A percentile compares a stretch with the other conserved stretches of the same genome.
Conservation (phyloP, 2,113 vertebrate species). For the Spea bombifrons region DNA sequence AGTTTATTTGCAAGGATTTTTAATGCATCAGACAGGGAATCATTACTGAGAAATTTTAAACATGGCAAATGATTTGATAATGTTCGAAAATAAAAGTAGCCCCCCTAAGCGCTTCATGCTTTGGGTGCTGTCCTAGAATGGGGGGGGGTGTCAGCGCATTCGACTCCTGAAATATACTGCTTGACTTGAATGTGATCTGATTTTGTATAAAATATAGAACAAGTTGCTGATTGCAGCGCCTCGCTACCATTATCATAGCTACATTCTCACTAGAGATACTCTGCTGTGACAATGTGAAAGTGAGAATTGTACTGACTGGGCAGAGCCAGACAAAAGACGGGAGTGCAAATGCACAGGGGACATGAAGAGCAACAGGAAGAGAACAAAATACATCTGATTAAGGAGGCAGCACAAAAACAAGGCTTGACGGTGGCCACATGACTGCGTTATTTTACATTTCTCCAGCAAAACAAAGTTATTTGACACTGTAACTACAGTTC, state of each 20-base stretch:
- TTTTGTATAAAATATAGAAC: conserved; percentile 45
- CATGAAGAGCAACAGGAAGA: conserved; percentile 8
- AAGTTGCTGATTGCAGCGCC: conserved; percentile 39
- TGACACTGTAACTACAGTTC: too few relatives aligned
- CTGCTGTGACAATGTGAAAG: conserved; percentile 16
- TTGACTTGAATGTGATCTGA: conserved; percentile 44
- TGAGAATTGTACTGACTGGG: conserved; percentile 34
- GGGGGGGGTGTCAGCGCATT: conserved; percentile 23
- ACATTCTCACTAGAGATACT: conserved; percentile 21
- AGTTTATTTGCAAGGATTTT: background rate
- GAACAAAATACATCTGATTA: conserved; percentile 26
- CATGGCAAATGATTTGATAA: conserved; percentile 6
- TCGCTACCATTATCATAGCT: conserved; percentile 34
- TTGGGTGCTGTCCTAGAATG: conserved; percentile 36
- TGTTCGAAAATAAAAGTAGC: conserved; percentile 27
- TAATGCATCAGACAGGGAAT: background rate
- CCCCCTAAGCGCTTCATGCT: conserved; percentile 3
- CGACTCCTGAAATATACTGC: conserved; percentile 18
- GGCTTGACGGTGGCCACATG: background rate
- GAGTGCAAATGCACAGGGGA: conserved; percentile 9
- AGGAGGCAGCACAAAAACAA: background rate
- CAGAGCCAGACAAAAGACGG: conserved; percentile 22
- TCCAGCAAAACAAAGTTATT: too few relatives aligned
- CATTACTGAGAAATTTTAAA: too few relatives aligned
- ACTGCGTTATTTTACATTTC: background rate